Evolutionary conservation across 2,113 vertebrate genomes (phyloP), one percentile per base, ranked within the genome.

Genomic region (Hypanus sabinus): DNA sequence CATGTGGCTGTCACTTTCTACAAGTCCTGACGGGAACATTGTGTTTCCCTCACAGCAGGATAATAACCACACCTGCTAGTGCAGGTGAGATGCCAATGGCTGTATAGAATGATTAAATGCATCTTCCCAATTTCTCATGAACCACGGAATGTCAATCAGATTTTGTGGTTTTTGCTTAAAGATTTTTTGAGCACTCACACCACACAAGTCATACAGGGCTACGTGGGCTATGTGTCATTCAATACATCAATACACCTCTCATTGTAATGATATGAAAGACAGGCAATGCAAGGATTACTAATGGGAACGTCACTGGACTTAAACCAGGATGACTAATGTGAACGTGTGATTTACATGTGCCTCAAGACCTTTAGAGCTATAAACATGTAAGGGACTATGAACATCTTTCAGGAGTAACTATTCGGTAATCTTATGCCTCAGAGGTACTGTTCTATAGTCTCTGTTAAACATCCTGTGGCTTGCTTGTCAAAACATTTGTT

Each of bases 101-200:
- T 10, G 83, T 88, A 27, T 62, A 30, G 0, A 62, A 27, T 62
- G 83, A 88, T 88, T 62, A 55, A 85, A 85, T 62, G 27, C 60
- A 8, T 88, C 83, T 60, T 88, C 30, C 83, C 83, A 88, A 87
- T 60, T 88, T 88, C 83, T 62, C 83, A 88, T 60, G 83, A 62
- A 88, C 60, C 83, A 62, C 27, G 57, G 24, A 88, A 3, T 88
- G 57, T 62, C 83, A 88, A 88, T 88, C 83, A 88, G 30, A 55
- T n/a, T 10, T 88, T 55, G 24, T 88, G 57, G 27, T n/a, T 88
- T 70, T 62, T 88, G 62, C 55, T 87, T 87, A 60, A 83, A 60
- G 8, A 60, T 1, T 60, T 6, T 11, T 30, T 87, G 24, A 30
- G 46, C 46, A 57, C 46, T 12, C 55, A 87, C 46, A 60, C 24